A percentile compares a stretch with the other conserved stretches of the same genome.
phyloP scores from a whole-genome alignment of 2,888 invertebrate species.

The Crioceris asparagi region DNA sequence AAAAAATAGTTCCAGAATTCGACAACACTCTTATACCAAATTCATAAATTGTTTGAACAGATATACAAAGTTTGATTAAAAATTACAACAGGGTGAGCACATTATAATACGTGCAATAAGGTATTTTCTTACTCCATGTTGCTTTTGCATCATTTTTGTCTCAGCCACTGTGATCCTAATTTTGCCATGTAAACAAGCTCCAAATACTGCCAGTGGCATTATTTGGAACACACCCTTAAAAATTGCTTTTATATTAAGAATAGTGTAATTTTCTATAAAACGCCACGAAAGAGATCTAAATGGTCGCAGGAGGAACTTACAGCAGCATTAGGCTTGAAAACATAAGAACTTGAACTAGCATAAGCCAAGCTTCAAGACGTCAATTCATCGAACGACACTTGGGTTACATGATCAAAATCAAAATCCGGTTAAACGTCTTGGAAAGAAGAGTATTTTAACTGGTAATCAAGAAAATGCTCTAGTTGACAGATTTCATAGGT shows the following conservation, averaged over 20 bases:
- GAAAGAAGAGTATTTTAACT: slow-evolving; percentile 7
- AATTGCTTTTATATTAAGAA: background rate
- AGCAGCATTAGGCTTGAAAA: background rate
- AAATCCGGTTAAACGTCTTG: slow-evolving; percentile 2
- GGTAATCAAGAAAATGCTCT: slow-evolving; percentile 14
- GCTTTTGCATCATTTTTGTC: background rate
- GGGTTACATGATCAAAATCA: background rate
- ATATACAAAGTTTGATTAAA: too few species aligned
- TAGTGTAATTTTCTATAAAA: background rate
- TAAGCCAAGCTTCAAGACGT: background rate
- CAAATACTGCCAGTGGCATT: background rate
- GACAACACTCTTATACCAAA: background rate
- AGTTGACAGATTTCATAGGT: slow-evolving; percentile 12
- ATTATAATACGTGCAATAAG: too few species aligned
- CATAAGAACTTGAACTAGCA: background rate
- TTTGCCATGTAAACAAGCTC: background rate
- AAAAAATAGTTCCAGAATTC: background rate
- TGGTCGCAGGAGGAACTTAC: background rate
- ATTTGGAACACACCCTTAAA: background rate
- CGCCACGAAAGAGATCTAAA: background rate
- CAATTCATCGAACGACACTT: background rate
- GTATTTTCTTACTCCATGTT: too few species aligned
- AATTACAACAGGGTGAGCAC: too few species aligned
- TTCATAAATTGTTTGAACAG: too few species aligned
- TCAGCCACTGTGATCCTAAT: background rate